Evolutionary conservation across 2,888 invertebrate species (phyloP).

Genomic region (Chrysopilus asiliformis): DNA sequence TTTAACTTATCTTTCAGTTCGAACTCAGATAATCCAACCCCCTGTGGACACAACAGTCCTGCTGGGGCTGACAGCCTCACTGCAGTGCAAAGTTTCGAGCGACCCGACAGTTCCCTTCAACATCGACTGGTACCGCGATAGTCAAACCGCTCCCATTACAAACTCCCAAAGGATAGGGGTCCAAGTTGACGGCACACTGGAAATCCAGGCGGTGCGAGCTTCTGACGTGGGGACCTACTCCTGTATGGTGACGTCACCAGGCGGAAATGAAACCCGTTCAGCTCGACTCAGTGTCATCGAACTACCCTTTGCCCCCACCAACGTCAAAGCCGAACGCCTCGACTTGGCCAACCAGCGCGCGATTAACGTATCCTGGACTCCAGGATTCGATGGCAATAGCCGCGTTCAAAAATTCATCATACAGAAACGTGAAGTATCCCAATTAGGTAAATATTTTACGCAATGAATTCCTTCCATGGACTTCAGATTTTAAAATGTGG

Average conservation of each 20-base stretch:
- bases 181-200: conserved; percentile 69
- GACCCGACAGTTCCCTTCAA: conserved; percentile 79
- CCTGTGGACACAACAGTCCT: conserved; percentile 85
- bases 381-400: conserved; percentile 95
- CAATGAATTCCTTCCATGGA: conserved; percentile 1
- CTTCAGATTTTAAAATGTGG: conserved; percentile 10
- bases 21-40: conserved; percentile 86
- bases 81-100: conserved; percentile 89
- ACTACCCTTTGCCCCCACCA: conserved; percentile 84
- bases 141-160: conserved; percentile 49
- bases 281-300: conserved; percentile 84
- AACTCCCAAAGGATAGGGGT: conserved; percentile 59
- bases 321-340: conserved; percentile 60
- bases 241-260: conserved; percentile 75
- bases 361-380: conserved; percentile 87
- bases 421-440: conserved; percentile 79
- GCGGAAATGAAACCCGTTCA: conserved; percentile 83
- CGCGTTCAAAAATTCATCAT: conserved; percentile 85
- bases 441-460: conserved; percentile 50
- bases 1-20: conserved; percentile 43
- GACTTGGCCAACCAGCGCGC: conserved; percentile 55
- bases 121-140: conserved; percentile 79
- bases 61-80: conserved; percentile 80
- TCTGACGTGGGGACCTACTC: conserved; percentile 90
- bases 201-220: conserved; percentile 77